phyloP scores from a whole-genome alignment of 2,888 invertebrate genomes.

The Ramazzottius varieornatus region DNA sequence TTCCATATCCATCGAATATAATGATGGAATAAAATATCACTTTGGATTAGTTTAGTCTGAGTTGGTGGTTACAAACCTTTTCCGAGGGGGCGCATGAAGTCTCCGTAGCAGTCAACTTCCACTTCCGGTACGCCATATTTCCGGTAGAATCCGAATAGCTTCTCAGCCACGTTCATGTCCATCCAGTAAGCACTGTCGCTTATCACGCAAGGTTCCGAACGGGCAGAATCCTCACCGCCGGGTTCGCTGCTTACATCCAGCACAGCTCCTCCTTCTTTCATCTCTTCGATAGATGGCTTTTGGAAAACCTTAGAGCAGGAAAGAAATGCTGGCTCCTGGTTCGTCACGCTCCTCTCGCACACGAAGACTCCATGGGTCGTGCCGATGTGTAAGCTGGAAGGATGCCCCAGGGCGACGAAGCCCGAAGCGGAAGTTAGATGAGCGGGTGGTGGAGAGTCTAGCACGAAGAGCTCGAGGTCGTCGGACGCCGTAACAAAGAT shows the following conservation, averaged over 20 bases:
- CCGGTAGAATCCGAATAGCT: conserved; percentile 17
- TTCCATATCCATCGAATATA: conserved; percentile 15
- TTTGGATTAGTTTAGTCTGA: no score
- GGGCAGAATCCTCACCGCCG: conserved; percentile 10
- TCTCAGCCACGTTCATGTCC: conserved; percentile 18
- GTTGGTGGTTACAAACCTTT: no score
- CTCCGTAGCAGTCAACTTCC: conserved; percentile 27
- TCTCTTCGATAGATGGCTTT: conserved; percentile 21
- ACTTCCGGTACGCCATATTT: conserved; percentile 9
- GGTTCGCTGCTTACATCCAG: conserved; percentile 10
- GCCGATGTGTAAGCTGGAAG: conserved; percentile 22
- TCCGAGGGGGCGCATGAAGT: conserved; percentile 26
- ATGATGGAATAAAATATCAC: no score
- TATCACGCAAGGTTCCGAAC: conserved; percentile 15
- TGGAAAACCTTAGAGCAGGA: conserved; percentile 24
- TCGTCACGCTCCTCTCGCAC: neutral
- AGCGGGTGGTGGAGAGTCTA: conserved; percentile 9
- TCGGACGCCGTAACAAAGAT: conserved; percentile 25
- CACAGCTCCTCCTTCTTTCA: conserved; percentile 21
- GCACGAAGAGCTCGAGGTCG: conserved; percentile 22
- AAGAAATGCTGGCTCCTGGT: conserved; percentile 11
- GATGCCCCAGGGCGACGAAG: conserved; percentile 26
- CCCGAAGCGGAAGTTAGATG: conserved; percentile 12
- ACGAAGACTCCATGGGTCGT: conserved; percentile 26
- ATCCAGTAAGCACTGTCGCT: conserved; percentile 27